phyloP scores from a whole-genome alignment of 2,797 vertebrate species.

The Taeniopygia guttata region DNA sequence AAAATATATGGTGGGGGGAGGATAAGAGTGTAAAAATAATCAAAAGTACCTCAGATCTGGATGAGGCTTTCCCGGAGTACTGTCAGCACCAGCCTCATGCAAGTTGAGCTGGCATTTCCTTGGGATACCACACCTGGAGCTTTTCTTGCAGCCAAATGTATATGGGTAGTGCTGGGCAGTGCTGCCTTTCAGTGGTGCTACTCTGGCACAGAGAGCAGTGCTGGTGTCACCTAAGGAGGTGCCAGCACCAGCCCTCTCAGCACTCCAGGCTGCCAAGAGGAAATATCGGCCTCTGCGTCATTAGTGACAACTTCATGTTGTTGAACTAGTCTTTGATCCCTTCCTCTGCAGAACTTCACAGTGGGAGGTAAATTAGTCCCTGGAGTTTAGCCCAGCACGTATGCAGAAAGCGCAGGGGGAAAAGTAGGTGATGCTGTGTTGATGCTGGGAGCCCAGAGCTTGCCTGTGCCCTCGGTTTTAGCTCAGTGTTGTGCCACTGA shows the following conservation, averaged over 20 bases:
- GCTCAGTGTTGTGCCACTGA: neutral
- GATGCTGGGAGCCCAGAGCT: neutral
- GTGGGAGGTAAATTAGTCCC: constrained; percentile 40
- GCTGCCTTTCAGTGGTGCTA: neutral
- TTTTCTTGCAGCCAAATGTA: neutral
- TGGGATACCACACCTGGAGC: neutral
- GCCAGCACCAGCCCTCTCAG: neutral
- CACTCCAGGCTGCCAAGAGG: neutral
- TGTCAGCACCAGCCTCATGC: neutral
- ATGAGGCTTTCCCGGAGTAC: neutral
- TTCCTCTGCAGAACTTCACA: neutral
- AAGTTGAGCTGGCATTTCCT: neutral
- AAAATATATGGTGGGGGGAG: accelerated
- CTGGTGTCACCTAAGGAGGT: constrained; percentile 11
- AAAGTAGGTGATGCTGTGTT: neutral
- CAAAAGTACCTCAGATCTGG: neutral
- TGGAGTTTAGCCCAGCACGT: constrained; percentile 11
- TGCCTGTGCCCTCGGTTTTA: neutral
- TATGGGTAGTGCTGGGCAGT: neutral
- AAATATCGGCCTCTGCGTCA: neutral
- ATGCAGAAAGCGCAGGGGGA: neutral
- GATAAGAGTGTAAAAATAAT: neutral
- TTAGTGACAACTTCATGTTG: neutral
- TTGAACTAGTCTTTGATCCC: constrained; percentile 24
- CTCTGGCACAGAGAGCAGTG: neutral